Conservation (phyloP, 2,888 invertebrate species). For the Anagyrus pseudococci region DNA sequence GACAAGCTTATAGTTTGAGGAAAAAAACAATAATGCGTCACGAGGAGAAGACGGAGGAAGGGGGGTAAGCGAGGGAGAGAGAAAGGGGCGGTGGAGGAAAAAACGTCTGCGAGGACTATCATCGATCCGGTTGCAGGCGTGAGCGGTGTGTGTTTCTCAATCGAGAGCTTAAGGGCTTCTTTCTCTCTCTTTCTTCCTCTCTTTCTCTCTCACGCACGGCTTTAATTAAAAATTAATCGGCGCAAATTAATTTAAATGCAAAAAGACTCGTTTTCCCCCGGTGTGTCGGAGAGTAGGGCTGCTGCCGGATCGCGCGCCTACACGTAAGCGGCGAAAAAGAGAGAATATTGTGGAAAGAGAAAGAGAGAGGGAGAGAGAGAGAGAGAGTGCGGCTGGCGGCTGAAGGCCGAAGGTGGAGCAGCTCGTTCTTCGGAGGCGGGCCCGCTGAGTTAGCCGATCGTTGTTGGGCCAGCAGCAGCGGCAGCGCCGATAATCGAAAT, state of each 20-base stretch:
- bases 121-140: too few relatives aligned
- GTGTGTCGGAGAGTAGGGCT: constrained; percentile 10
- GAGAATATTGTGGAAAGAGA: constrained; percentile 41
- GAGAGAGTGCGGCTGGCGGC: constrained; percentile 22
- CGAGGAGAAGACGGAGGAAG: too few relatives aligned
- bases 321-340: constrained; percentile 38
- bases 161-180: too few relatives aligned
- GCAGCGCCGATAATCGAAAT: constrained; percentile 58
- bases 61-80: constrained; percentile 5
- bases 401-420: constrained; percentile 52
- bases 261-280: constrained; percentile 43
- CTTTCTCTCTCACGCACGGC: too few relatives aligned
- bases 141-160: too few relatives aligned
- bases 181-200: too few relatives aligned
- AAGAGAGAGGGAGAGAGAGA: constrained; percentile 36
- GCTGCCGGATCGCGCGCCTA: constrained; percentile 29
- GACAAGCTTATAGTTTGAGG: too few relatives aligned
- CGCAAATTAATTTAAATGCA: constrained; percentile 60
- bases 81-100: too few relatives aligned
- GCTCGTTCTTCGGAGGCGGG: constrained; percentile 56
- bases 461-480: constrained; percentile 46
- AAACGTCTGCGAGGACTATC: too few relatives aligned
- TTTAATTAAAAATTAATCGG: constrained; percentile 61
- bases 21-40: too few relatives aligned
- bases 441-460: constrained; percentile 59